Evolutionary conservation across 2,113 vertebrate species (phyloP).

Genomic region (Larimichthys polyactis): DNA sequence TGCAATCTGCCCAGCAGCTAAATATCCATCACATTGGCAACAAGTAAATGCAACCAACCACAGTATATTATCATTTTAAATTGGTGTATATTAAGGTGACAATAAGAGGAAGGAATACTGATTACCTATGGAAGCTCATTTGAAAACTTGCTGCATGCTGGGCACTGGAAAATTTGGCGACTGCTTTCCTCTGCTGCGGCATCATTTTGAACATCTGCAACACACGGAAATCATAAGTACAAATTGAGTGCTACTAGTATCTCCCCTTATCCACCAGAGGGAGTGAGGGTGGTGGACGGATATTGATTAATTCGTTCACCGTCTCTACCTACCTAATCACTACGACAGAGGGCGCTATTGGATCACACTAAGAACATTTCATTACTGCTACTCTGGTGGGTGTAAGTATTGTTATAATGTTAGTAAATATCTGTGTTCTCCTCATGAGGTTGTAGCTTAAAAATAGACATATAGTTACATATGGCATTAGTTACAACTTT

Average conservation of each 20-base stretch:
- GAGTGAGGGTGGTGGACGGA: conserved; percentile 51
- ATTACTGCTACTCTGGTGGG: conserved; percentile 2
- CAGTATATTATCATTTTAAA: background rate
- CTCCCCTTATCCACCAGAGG: conserved; percentile 48
- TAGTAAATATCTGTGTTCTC: conserved; percentile 3
- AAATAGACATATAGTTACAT: background rate
- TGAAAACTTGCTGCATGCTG: conserved; percentile 94
- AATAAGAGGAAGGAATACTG: background rate
- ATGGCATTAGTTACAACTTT: background rate
- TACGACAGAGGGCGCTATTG: conserved; percentile 70
- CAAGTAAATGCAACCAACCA: conserved; percentile 1
- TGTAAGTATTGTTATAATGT: background rate
- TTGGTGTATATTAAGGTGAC: background rate
- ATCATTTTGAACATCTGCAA: conserved; percentile 95
- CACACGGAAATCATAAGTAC: conserved; percentile 4
- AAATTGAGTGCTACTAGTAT: background rate
- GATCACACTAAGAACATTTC: conserved; percentile 21
- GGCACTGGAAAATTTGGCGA: conserved; percentile 93
- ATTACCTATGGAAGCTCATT: conserved; percentile 97
- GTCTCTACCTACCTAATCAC: conserved; percentile 1
- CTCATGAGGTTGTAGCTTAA: background rate
- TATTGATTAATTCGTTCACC: conserved; percentile 6
- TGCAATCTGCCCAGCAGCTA: background rate
- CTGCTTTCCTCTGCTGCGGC: conserved; percentile 95
- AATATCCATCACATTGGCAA: background rate